Conservation (phyloP, 2,797 vertebrate genomes). For the Leuciscus waleckii region DNA sequence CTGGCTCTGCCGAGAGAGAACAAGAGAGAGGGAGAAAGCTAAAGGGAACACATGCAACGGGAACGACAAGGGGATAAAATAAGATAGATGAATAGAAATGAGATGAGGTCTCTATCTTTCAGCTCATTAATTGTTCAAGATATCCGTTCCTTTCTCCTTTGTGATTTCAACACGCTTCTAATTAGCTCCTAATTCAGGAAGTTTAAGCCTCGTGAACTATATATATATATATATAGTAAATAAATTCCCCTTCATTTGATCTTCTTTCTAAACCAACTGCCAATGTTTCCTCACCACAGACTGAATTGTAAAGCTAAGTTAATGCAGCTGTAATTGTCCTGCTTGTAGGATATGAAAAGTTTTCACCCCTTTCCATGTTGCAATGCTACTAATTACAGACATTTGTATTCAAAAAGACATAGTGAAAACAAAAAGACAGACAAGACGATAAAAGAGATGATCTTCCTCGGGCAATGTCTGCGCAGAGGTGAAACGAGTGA, state of each 20-base stretch:
- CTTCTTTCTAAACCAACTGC: conserved; percentile 67
- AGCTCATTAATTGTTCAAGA: conserved; percentile 81
- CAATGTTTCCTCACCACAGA: conserved; percentile 42
- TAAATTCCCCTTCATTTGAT: conserved; percentile 78
- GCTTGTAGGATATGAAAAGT: conserved; percentile 57
- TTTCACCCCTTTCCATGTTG: background rate
- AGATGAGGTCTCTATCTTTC: conserved; percentile 77
- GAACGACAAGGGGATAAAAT: conserved; percentile 68
- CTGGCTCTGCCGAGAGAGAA: conserved; percentile 77
- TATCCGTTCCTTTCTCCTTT: conserved; percentile 73
- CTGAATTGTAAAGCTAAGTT: conserved; percentile 61
- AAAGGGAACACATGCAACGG: conserved; percentile 50
- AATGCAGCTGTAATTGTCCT: conserved; percentile 70
- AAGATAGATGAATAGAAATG: conserved; percentile 70
- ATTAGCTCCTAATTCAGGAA: conserved; percentile 76
- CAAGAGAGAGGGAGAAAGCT: conserved; percentile 30
- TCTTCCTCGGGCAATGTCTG: conserved; percentile 53
- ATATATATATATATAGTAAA: conserved; percentile 79
- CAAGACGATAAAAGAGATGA: conserved; percentile 47
- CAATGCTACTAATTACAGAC: conserved; percentile 36
- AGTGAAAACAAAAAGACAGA: conserved; percentile 40
- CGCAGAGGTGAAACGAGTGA: conserved; percentile 47
- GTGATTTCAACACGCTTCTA: conserved; percentile 81
- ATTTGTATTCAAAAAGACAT: conserved; percentile 17
- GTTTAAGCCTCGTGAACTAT: conserved; percentile 69